A percentile compares a stretch with the other conserved stretches of the same genome.
These are phyloP conservation scores for Heliconius aoede DNA, from an alignment of 2,888 invertebrate species.

Conservation along the genomic window DNA sequence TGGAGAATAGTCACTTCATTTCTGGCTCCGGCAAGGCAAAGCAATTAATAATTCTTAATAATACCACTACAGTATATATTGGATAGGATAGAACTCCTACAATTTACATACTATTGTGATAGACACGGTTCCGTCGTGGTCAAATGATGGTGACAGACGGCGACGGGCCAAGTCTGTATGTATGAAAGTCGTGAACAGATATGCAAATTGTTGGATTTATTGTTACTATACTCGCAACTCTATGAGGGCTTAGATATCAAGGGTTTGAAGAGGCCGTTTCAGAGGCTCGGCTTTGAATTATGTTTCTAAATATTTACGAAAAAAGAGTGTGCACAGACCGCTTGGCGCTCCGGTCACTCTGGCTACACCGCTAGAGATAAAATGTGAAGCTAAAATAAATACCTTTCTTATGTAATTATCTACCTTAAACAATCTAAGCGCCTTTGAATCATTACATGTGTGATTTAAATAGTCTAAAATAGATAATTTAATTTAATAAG, in stretches of 20 bases:
- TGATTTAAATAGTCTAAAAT: not conserved
- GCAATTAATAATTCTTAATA: not conserved
- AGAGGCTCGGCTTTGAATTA: too few relatives aligned
- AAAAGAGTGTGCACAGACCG: too few relatives aligned
- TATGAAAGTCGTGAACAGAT: not conserved
- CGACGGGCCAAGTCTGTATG: not conserved
- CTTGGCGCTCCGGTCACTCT: not conserved
- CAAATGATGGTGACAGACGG: constrained; percentile 3
- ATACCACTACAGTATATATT: not conserved
- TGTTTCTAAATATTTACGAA: too few relatives aligned
- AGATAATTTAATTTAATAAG: constrained; percentile 32
- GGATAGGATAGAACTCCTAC: not conserved
- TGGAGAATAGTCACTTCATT: too few relatives aligned
- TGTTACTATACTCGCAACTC: not conserved
- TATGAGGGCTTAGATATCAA: not conserved
- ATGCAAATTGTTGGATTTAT: not conserved
- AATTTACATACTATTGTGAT: not conserved
- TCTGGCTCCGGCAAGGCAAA: too few relatives aligned
- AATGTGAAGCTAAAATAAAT: not conserved
- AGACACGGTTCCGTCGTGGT: not conserved
- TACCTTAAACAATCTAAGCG: not conserved
- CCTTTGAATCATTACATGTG: not conserved
- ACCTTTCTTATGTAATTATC: not conserved
- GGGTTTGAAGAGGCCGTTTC: not conserved
- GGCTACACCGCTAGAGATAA: not conserved